phyloP scores from a whole-genome alignment of 2,797 vertebrate species.

The Chelonia mydas region DNA sequence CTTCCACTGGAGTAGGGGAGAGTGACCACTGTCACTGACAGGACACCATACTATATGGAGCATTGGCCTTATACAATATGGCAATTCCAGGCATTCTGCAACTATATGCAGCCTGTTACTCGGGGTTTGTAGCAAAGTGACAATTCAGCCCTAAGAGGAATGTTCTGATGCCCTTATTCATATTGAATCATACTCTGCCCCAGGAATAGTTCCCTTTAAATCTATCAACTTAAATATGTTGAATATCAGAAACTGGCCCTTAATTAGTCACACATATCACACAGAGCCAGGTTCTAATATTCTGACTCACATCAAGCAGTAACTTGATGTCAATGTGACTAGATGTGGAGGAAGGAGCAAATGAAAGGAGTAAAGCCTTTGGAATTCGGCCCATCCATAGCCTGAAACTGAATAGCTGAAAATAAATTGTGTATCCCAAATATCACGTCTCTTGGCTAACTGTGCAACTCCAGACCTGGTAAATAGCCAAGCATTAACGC shows the following conservation, averaged over 20 bases:
- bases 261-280: background rate
- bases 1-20: background rate
- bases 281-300: background rate
- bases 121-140: background rate
- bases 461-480: background rate
- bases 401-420: background rate
- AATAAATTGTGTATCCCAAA: background rate
- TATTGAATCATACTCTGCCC: background rate
- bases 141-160: background rate
- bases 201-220: background rate
- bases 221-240: background rate
- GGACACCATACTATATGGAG: background rate
- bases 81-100: background rate
- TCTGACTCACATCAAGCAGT: background rate
- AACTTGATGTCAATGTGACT: background rate
- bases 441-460: background rate
- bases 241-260: background rate
- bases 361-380: background rate
- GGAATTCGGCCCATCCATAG: background rate
- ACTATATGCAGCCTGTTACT: background rate
- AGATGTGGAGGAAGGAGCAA: background rate
- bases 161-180: background rate
- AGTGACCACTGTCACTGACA: background rate
- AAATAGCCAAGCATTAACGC: background rate
- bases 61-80: background rate